phyloP scores from a whole-genome alignment of 1,140 invertebrate genomes.

The Pectinophora gossypiella region DNA sequence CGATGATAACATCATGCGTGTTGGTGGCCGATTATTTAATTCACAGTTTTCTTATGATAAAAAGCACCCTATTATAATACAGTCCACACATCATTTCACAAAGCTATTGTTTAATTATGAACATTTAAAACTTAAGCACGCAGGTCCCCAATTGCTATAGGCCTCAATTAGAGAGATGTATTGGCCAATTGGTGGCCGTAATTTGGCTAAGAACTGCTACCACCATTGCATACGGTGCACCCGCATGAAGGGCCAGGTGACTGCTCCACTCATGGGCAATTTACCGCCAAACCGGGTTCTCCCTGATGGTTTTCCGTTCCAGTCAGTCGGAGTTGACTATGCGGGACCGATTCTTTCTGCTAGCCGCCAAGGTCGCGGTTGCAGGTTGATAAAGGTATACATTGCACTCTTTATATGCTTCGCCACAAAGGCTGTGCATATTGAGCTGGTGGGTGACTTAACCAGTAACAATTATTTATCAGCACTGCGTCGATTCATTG shows the following conservation, averaged over 20 bases:
- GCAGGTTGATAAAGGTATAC: neutral
- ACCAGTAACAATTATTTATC: slow-evolving; percentile 31
- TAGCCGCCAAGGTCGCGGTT: slow-evolving; percentile 4
- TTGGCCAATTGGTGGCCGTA: neutral
- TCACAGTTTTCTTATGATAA: neutral
- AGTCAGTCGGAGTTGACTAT: slow-evolving; percentile 1
- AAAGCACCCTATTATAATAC: neutral
- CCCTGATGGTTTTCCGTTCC: neutral
- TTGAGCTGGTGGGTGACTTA: slow-evolving; percentile 21
- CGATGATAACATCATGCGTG: neutral
- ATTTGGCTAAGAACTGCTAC: neutral
- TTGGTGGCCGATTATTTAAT: neutral
- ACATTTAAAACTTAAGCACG: neutral
- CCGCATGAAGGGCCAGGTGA: neutral
- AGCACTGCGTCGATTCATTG: slow-evolving; percentile 43
- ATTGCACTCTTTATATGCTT: slow-evolving; percentile 18
- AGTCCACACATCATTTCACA: slow-evolving; percentile 1
- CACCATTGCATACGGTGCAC: neutral
- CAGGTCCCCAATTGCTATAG: neutral
- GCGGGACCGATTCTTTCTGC: neutral
- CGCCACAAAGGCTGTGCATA: slow-evolving; percentile 24
- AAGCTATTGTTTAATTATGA: neutral
- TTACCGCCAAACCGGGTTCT: neutral
- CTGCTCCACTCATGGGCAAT: neutral
- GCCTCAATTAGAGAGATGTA: too few relatives aligned